Base-by-base conservation (phyloP, 2,113 vertebrate species). In the Dasyprocta punctata region DNA sequence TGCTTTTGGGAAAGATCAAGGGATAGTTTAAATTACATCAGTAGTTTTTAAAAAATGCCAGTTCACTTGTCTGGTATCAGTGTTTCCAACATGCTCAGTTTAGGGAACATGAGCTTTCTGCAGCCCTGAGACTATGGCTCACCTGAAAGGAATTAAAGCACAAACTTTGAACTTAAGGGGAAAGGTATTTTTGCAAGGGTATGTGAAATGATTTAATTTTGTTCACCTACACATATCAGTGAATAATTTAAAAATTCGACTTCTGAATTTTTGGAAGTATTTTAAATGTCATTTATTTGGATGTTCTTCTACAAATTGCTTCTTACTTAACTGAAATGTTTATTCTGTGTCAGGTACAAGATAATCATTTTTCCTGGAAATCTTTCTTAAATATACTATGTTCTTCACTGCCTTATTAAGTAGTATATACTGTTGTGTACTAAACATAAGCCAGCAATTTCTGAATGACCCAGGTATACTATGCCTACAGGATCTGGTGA, bases 1-100 rank as follows among this genome's bases (percentile, higher is more conserved):
- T 86, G 95, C 97, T 97, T 97, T 94, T 54, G 86, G 93, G 88
- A 85, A 96, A 97, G 96, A 97, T 97, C 88, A 97, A 97, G 97
- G 85, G 90, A 41, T 75, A 91, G 96, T 97, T 97, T 97, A 97
- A 96, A 96, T 98, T 97, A 95, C 90, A 92, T 92, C 58, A 67
- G 54, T 73, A 89, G 89, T 95, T 97, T 97, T 97, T 97, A 81
- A 96, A 83, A 94, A 96, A 75, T 89, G 90, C 82, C 86, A 77
- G 13, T 96, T 96, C 71, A 14, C 88, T 92, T 84, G 85, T 90
- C 95, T 92, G 82, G 58, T 60, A 80, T 63, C 88, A 73, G 26
- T 56, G 41, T 92, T 95, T 90, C 90, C 94, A 90, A 1, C 1
- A 5, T 71, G 56, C 44, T 96, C 84, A 38, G 96, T 92, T 92